These are phyloP conservation scores for Lepidurus arcticus DNA, from an alignment of 1,140 invertebrate species.

Conservation along the genomic window DNA sequence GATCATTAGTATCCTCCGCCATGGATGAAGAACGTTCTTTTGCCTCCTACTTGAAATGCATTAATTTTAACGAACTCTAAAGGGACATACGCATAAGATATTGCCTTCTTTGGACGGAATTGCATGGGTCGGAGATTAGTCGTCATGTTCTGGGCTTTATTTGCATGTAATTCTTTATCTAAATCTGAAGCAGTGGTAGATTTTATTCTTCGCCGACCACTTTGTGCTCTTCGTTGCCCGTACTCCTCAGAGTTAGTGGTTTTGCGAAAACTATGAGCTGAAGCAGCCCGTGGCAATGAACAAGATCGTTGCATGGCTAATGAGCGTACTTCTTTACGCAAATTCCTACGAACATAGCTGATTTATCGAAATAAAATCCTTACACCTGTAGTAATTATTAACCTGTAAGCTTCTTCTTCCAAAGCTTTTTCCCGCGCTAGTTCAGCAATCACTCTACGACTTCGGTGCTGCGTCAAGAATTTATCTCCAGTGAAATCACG, in stretches of 20 bases:
- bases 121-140: neutral
- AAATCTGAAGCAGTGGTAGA: too few relatives aligned
- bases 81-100: neutral
- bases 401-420: slow-evolving; percentile 29
- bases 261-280: neutral
- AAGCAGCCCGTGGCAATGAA: slow-evolving; percentile 11
- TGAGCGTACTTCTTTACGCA: slow-evolving; percentile 22
- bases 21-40: neutral
- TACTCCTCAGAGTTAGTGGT: neutral
- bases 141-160: neutral
- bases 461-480: neutral
- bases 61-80: neutral
- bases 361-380: neutral
- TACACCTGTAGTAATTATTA: neutral
- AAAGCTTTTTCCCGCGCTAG: neutral
- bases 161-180: neutral
- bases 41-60: neutral
- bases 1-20: neutral
- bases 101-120: neutral
- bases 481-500: neutral
- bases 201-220: neutral
- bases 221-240: neutral
- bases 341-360: neutral
- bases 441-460: neutral
- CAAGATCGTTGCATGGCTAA: slow-evolving; percentile 1